These are phyloP conservation scores for Geotrypetes seraphini DNA, from an alignment of 2,797 vertebrate species.

Conservation along the genomic window DNA sequence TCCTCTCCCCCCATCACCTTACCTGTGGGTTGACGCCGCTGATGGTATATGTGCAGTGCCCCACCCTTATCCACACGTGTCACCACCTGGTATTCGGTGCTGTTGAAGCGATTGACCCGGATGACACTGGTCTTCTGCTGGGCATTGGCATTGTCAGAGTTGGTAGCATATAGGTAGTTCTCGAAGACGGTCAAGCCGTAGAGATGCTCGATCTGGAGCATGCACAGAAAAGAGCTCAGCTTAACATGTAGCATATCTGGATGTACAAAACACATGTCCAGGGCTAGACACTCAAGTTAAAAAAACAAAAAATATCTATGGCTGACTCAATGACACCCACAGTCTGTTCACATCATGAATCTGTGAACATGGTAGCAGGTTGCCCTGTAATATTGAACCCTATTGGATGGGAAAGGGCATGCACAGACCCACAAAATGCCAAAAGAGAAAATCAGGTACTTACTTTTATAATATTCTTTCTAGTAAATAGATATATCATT, in stretches of 20 bases:
- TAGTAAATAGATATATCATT: too few relatives aligned
- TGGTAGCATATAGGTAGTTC: slow-evolving; percentile 95
- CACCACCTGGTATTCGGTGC: slow-evolving; percentile 86
- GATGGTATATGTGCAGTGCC: slow-evolving; percentile 90
- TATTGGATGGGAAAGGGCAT: too few relatives aligned
- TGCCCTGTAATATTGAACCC: too few relatives aligned
- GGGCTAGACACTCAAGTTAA: too few relatives aligned
- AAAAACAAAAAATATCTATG: too few relatives aligned
- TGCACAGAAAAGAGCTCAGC: too few relatives aligned
- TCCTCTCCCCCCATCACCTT: accelerated
- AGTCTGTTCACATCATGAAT: accelerated
- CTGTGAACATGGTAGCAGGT: neutral
- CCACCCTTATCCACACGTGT: slow-evolving; percentile 86
- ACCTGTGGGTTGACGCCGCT: slow-evolving; percentile 89
- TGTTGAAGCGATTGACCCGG: slow-evolving; percentile 93
- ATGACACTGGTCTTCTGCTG: slow-evolving; percentile 95
- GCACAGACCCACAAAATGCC: too few relatives aligned
- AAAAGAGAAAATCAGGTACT: too few relatives aligned
- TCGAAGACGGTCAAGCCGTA: slow-evolving; percentile 92
- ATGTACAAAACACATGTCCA: too few relatives aligned
- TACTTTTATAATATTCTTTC: too few relatives aligned
- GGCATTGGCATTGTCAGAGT: slow-evolving; percentile 85
- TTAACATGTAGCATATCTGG: too few relatives aligned
- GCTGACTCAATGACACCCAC: neutral
- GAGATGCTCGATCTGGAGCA: slow-evolving; percentile 80